Evolutionary conservation across 2,797 vertebrate genomes (phyloP), one percentile per base, ranked within the genome.

Genomic region (Coluber constrictor): DNA sequence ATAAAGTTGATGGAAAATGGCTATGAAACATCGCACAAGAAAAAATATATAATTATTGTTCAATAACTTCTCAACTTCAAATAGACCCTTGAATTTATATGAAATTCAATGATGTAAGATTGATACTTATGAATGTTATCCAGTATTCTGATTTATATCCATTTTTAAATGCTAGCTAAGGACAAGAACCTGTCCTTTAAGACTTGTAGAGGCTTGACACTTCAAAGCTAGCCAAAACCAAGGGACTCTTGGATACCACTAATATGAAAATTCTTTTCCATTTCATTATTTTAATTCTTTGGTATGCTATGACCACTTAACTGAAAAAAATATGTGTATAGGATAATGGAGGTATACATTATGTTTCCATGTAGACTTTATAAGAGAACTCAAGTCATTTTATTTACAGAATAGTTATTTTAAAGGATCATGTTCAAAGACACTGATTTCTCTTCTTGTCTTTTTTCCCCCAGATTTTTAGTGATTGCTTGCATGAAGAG

Each of bases 401-500:
- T 54, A 87, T 23, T 29, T 2, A 29, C 7, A 70, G 11, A 8
- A 15, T 51, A 15, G 6, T 25, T 63, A 83, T 25, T 92, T 86
- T 89, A 43, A 83, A 5, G 12, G 54, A 27, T 12, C 9, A 15
- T 86, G 20, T 86, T 88, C 25, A 93, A 55, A 88, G 59, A 15
- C 70, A 51, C 91, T 93, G 2, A 27, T 87, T 89, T 92, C 91
- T 43, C 0, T 11, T 89, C 27, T 70, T 56, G 92, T 18, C 94
- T 93, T 96, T 56, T 95, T 92, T 94, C 95, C 20, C 11, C 5
- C 96, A 99, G 99, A 95, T 97, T 98, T 96, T 97, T 98, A 97
- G 97, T 96, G 93, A 96, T 97, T 98, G 98, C 98, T 96, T 98
- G 97, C 95, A 99, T 99, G 99, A 98, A 98, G 97, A 98, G 97